phyloP scores from a whole-genome alignment of 2,797 vertebrate genomes.

The Micrastur ruficollis region DNA sequence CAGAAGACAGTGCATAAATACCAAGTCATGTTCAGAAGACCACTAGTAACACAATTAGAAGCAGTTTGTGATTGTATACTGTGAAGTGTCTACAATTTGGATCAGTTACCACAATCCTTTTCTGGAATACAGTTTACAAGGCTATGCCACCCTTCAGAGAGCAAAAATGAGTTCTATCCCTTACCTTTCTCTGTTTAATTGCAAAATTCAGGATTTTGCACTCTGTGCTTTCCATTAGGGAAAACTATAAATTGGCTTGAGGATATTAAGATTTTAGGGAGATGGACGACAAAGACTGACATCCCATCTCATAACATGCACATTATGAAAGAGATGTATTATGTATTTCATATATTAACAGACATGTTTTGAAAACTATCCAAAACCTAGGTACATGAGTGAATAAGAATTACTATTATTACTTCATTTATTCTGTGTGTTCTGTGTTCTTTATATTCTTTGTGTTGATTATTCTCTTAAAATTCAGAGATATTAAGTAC shows the following conservation, averaged over 20 bases:
- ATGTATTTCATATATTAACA: background rate
- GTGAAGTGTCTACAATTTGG: background rate
- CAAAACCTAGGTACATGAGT: background rate
- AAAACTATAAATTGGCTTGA: background rate
- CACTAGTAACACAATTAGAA: background rate
- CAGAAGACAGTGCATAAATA: background rate
- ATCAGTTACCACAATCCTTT: background rate
- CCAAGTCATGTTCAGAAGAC: background rate
- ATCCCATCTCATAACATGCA: background rate
- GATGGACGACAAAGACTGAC: background rate
- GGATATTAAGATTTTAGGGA: background rate
- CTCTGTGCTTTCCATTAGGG: background rate
- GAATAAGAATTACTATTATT: background rate
- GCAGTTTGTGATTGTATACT: background rate
- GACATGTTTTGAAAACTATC: background rate
- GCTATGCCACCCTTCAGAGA: background rate
- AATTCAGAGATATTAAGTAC: background rate
- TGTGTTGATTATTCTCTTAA: background rate
- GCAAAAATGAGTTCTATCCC: background rate
- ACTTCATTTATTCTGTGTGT: background rate
- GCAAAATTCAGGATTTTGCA: background rate
- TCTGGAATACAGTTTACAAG: background rate
- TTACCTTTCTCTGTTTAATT: background rate
- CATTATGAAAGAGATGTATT: background rate
- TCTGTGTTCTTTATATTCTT: background rate